A percentile compares a stretch with the other conserved stretches of the same genome.
These are phyloP conservation scores for Leptopilina boulardi DNA, from an alignment of 1,140 invertebrate species.

Conservation along the genomic window DNA sequence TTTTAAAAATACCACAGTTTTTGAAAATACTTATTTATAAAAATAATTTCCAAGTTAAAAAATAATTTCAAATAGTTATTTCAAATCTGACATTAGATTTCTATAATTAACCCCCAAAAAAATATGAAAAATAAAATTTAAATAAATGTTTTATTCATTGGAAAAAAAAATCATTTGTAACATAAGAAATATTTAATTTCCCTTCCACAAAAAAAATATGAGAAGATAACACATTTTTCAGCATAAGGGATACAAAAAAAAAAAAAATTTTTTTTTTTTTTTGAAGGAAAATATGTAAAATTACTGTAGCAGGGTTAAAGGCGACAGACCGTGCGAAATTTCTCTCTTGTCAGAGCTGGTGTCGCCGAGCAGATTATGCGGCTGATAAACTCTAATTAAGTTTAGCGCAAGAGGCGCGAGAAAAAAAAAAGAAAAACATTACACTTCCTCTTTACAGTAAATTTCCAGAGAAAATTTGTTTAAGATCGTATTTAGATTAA, in stretches of 20 bases:
- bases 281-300: slow-evolving; percentile 6
- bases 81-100: too few relatives aligned
- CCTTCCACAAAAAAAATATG: too few relatives aligned
- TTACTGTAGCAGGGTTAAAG: slow-evolving; percentile 16
- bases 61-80: too few relatives aligned
- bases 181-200: not conserved
- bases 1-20: too few relatives aligned
- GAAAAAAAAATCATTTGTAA: too few relatives aligned
- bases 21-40: too few relatives aligned
- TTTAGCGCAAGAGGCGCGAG: slow-evolving; percentile 19
- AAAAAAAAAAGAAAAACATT: slow-evolving; percentile 30
- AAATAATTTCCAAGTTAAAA: too few relatives aligned
- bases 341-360: slow-evolving; percentile 24
- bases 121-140: too few relatives aligned
- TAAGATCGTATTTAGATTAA: slow-evolving; percentile 23
- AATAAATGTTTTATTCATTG: too few relatives aligned
- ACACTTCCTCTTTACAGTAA: slow-evolving; percentile 20
- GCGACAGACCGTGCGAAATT: slow-evolving; percentile 19
- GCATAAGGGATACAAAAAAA: too few relatives aligned
- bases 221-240: too few relatives aligned
- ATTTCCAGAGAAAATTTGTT: slow-evolving; percentile 25
- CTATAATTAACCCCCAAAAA: too few relatives aligned
- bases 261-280: not conserved
- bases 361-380: slow-evolving; percentile 30
- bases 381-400: slow-evolving; percentile 28